These are phyloP conservation scores for Tenualosa thibaudeaui DNA, from an alignment of 2,797 vertebrate species.

Conservation along the genomic window DNA sequence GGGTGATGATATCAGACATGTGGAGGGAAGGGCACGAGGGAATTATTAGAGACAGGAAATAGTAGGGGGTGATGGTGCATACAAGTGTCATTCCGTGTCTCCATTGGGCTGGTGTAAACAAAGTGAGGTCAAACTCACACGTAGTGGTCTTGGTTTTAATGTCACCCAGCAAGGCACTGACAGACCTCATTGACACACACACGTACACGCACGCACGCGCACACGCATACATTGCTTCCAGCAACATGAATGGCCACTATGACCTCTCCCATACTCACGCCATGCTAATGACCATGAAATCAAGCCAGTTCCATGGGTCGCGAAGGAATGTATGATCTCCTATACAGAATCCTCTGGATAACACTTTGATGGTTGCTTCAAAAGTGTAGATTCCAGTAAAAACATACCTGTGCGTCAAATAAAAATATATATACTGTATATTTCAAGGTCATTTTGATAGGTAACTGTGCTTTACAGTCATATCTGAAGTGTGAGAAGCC, in stretches of 20 bases:
- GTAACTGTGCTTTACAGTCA: neutral
- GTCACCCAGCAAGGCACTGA: neutral
- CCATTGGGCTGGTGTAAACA: neutral
- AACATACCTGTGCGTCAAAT: constrained; percentile 75
- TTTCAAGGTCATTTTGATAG: neutral
- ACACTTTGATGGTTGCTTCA: constrained; percentile 87
- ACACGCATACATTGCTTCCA: neutral
- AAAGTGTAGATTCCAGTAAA: constrained; percentile 95
- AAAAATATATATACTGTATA: neutral
- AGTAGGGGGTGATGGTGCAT: neutral
- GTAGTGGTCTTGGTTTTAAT: neutral
- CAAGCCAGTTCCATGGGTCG: constrained; percentile 98
- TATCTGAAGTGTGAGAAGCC: neutral
- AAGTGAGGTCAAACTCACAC: neutral
- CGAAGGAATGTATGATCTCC: constrained; percentile 91
- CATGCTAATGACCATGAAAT: constrained; percentile 97
- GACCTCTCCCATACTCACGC: constrained; percentile 79
- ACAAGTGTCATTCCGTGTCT: neutral
- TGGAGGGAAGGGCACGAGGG: neutral
- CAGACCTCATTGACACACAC: neutral
- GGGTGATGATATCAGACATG: neutral
- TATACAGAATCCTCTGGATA: constrained; percentile 89
- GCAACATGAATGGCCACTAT: neutral
- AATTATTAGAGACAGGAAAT: neutral
- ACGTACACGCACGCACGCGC: neutral